phyloP scores from a whole-genome alignment of 2,888 invertebrate species.

The Tetragnatha montana region DNA sequence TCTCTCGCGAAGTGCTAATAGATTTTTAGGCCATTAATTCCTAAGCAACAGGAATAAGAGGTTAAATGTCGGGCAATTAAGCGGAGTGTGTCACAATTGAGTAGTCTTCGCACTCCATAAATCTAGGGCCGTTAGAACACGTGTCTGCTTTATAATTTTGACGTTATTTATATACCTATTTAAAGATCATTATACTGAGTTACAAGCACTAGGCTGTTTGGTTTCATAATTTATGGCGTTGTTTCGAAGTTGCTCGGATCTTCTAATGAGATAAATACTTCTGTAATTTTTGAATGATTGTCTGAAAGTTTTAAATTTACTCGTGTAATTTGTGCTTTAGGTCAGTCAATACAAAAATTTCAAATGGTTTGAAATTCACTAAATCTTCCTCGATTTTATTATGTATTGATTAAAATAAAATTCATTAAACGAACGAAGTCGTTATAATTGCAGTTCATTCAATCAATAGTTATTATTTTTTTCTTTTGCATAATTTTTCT shows the following conservation, averaged over 20 bases:
- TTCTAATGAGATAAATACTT: background rate
- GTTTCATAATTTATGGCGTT: background rate
- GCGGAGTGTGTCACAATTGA: conserved; percentile 19
- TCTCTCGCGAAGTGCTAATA: conserved; percentile 28
- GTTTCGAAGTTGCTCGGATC: background rate
- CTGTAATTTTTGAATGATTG: no score
- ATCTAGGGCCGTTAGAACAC: conserved; percentile 25
- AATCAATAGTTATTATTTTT: no score
- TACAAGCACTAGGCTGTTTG: background rate
- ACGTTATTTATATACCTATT: background rate
- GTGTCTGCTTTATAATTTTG: conserved; percentile 18
- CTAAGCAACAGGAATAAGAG: conserved; percentile 17
- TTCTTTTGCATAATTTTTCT: no score
- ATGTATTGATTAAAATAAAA: no score
- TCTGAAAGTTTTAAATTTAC: no score
- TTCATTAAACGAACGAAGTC: no score
- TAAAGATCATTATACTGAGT: background rate
- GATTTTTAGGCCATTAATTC: conserved; percentile 31
- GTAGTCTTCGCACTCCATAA: conserved; percentile 40
- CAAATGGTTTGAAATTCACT: no score
- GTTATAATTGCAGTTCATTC: no score
- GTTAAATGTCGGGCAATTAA: conserved; percentile 28
- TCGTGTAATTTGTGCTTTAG: no score
- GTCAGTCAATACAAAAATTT: no score
- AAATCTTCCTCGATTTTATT: no score